phyloP scores from a whole-genome alignment of 2,888 invertebrate genomes.

The Folsomia manolachei region DNA sequence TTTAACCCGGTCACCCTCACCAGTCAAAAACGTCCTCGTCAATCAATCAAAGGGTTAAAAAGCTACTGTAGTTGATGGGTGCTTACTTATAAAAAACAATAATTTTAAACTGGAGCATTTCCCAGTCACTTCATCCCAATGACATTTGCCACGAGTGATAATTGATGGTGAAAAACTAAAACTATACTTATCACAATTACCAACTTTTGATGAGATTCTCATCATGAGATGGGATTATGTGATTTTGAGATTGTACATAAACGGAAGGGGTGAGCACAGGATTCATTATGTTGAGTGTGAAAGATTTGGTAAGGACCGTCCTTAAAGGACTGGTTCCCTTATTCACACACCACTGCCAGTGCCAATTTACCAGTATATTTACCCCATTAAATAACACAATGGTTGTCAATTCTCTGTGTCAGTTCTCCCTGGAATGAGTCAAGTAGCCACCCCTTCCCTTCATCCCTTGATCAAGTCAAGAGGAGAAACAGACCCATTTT shows the following conservation, averaged over 20 bases:
- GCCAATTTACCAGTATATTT: slow-evolving; percentile 6
- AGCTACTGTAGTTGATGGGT: background rate
- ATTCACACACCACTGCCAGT: background rate
- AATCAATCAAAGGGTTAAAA: background rate
- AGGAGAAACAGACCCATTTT: slow-evolving; percentile 5
- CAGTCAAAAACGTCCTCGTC: too few species aligned
- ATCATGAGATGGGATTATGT: too few species aligned
- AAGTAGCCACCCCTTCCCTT: too few species aligned
- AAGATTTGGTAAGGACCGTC: too few species aligned
- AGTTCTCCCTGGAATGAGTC: too few species aligned
- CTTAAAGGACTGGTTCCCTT: background rate
- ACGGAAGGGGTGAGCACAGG: slow-evolving; percentile 15
- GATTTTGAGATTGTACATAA: background rate
- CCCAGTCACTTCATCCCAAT: background rate
- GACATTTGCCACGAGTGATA: background rate
- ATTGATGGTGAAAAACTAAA: too few species aligned
- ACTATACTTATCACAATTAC: too few species aligned
- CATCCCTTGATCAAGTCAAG: background rate
- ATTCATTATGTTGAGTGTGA: slow-evolving; percentile 4
- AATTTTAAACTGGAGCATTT: background rate
- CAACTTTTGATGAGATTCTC: too few species aligned
- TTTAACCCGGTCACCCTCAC: too few species aligned
- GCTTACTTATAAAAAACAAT: background rate
- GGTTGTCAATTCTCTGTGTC: too few species aligned
- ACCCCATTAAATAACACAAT: background rate